Conservation (phyloP, 2,888 invertebrate genomes). For the Apomyelois bistriatella region DNA sequence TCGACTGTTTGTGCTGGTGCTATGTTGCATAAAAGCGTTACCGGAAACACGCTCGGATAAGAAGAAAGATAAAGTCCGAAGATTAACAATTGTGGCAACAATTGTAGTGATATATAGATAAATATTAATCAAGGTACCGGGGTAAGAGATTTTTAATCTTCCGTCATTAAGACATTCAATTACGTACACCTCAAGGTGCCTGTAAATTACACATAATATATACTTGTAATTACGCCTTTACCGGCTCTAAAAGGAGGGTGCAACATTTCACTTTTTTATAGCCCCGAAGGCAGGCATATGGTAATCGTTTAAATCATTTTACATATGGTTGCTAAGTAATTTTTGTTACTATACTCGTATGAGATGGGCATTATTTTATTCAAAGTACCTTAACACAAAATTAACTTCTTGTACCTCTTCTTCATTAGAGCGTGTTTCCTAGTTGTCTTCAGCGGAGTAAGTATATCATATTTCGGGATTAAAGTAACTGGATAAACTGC, state of each 20-base stretch:
- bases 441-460: too few species aligned
- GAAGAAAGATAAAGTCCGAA: too few species aligned
- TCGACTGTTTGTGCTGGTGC: too few species aligned
- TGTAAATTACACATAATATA: constrained; percentile 7
- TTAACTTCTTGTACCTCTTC: too few species aligned
- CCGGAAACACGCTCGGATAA: too few species aligned
- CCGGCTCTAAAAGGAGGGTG: neutral
- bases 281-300: neutral
- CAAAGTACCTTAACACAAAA: neutral
- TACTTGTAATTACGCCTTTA: constrained; percentile 2
- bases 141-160: neutral
- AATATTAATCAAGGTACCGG: neutral
- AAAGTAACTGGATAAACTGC: too few species aligned
- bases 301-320: constrained; percentile 3
- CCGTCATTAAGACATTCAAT: neutral
- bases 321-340: neutral
- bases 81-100: too few species aligned
- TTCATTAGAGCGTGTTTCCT: too few species aligned
- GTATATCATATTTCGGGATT: too few species aligned
- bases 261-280: constrained; percentile 2
- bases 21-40: too few species aligned
- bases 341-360: neutral
- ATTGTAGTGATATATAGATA: neutral
- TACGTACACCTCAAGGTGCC: neutral
- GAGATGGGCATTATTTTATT: neutral